These are phyloP conservation scores for Cepaea hortensis DNA, from an alignment of 2,888 invertebrate genomes.

Conservation along the genomic window DNA sequence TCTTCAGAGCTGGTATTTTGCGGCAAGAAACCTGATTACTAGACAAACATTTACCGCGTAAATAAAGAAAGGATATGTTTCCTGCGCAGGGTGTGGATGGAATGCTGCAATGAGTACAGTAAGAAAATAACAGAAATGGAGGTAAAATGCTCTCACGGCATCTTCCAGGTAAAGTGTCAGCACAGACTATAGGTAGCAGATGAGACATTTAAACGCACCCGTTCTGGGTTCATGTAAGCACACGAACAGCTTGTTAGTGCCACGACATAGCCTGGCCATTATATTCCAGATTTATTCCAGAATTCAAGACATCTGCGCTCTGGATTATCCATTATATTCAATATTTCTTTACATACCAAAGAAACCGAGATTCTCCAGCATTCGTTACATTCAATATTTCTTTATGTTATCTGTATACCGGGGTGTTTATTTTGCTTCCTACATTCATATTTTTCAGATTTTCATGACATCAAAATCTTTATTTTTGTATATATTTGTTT, in stretches of 20 bases:
- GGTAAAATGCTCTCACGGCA: neutral
- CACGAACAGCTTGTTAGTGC: neutral
- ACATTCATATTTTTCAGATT: too few relatives aligned
- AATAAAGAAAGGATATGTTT: slow-evolving; percentile 27
- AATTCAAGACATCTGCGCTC: too few relatives aligned
- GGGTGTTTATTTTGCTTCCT: too few relatives aligned
- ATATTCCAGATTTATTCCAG: neutral
- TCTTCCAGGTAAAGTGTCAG: neutral
- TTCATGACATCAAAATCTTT: too few relatives aligned
- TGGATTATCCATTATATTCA: too few relatives aligned
- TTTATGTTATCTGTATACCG: too few relatives aligned
- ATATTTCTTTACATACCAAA: too few relatives aligned
- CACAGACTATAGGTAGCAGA: neutral
- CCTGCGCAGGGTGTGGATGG: neutral
- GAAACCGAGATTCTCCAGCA: too few relatives aligned
- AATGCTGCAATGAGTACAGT: neutral
- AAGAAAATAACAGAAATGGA: neutral
- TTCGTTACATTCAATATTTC: too few relatives aligned
- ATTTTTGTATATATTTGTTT: too few relatives aligned
- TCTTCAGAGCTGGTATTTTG: neutral
- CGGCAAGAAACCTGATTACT: slow-evolving; percentile 15
- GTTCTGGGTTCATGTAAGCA: neutral
- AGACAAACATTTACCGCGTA: slow-evolving; percentile 30
- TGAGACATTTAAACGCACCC: slow-evolving; percentile 13
- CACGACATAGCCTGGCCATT: neutral